These are phyloP conservation scores for Diadegma fenestrale DNA, from an alignment of 2,888 invertebrate genomes.

Conservation along the genomic window DNA sequence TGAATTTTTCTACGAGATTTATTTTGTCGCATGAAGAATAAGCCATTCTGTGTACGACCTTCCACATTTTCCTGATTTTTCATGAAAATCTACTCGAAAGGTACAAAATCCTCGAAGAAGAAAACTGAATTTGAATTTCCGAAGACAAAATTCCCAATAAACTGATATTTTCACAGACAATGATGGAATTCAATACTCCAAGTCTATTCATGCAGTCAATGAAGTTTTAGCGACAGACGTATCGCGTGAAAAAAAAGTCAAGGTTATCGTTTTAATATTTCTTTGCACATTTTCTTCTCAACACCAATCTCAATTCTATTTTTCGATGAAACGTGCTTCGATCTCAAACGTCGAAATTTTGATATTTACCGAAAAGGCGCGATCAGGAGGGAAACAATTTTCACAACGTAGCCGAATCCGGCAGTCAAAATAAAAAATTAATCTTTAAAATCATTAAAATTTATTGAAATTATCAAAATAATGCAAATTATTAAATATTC, in stretches of 20 bases:
- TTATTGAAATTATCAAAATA: no score
- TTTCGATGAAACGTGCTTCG: background rate
- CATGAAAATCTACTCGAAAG: background rate
- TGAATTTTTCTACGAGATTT: constrained; percentile 4
- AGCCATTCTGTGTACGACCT: background rate
- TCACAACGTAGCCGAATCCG: background rate
- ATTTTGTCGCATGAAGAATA: background rate
- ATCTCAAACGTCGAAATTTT: background rate
- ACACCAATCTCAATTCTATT: background rate
- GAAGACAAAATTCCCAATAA: no score
- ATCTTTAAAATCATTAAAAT: no score
- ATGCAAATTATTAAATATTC: no score
- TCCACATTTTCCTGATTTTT: constrained; percentile 3
- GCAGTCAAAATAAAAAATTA: background rate
- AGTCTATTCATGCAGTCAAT: background rate
- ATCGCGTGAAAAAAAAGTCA: background rate
- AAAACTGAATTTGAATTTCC: no score
- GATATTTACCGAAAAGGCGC: background rate
- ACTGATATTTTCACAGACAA: background rate
- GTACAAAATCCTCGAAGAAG: background rate
- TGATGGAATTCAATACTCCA: background rate
- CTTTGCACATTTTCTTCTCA: background rate
- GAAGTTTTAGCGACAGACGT: background rate
- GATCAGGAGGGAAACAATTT: background rate
- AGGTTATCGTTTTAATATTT: background rate